These are phyloP conservation scores for Trissolcus basalis DNA, from an alignment of 1,140 invertebrate species.

Conservation along the genomic window DNA sequence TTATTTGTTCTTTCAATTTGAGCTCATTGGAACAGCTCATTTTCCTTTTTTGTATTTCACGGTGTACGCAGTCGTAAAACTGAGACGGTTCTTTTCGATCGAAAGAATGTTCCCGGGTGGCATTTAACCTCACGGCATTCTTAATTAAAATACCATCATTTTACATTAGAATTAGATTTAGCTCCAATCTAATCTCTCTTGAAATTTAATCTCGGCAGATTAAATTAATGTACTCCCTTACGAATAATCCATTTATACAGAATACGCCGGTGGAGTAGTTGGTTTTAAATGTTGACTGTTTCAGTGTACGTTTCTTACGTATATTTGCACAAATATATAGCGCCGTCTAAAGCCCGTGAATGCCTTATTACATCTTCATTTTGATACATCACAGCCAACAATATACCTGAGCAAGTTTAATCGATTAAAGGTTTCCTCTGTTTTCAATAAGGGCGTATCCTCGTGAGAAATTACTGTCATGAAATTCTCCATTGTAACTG, in stretches of 20 bases:
- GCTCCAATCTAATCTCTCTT: constrained; percentile 22
- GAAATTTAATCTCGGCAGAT: constrained; percentile 39
- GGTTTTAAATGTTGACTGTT: constrained; percentile 21
- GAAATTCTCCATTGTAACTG: constrained; percentile 50
- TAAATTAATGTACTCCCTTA: constrained; percentile 41
- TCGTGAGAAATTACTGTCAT: constrained; percentile 35
- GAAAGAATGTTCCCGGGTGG: not conserved
- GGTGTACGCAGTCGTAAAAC: not conserved
- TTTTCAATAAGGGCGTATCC: constrained; percentile 32
- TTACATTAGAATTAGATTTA: constrained; percentile 41
- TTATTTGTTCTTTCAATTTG: no score
- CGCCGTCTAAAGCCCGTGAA: constrained; percentile 2
- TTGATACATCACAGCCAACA: constrained; percentile 26
- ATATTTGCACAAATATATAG: constrained; percentile 24
- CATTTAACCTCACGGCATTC: constrained; percentile 28
- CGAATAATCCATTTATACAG: constrained; percentile 46
- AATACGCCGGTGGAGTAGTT: not conserved
- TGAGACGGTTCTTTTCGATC: not conserved
- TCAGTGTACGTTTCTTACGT: constrained; percentile 21
- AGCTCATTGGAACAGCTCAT: no score
- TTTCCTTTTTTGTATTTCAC: no score
- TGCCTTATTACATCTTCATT: constrained; percentile 34
- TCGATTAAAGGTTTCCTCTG: constrained; percentile 32
- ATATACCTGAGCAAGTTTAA: constrained; percentile 28
- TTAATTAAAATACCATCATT: constrained; percentile 46